Percentiles rank a stretch among this genome's conserved stretches.
Evolutionary conservation across 2,113 vertebrate species (phyloP).

Genomic region (Nycticebus coucang): DNA sequence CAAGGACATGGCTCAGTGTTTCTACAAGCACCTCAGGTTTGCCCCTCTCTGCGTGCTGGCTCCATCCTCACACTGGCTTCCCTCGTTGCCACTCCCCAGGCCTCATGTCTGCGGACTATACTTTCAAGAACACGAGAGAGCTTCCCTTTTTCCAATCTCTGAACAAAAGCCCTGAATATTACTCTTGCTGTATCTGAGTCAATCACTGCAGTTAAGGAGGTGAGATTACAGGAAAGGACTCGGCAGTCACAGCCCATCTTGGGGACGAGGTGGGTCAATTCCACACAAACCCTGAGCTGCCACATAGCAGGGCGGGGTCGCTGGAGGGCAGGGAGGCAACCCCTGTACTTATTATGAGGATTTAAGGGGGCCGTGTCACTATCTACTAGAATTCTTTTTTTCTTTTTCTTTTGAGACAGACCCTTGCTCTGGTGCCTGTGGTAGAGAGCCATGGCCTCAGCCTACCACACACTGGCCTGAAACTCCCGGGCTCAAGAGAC

Average conservation of each 20-base stretch:
- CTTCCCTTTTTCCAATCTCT: background rate
- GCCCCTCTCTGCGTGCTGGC: background rate
- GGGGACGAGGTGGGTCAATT: background rate
- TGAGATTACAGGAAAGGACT: background rate
- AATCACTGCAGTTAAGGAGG: background rate
- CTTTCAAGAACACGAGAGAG: background rate
- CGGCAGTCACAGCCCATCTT: background rate
- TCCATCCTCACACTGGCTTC: background rate
- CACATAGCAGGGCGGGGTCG: background rate
- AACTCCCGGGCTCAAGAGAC: too few species aligned
- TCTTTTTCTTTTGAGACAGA: too few species aligned
- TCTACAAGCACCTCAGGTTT: background rate
- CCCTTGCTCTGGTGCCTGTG: too few species aligned
- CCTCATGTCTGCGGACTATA: background rate
- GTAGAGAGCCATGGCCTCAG: too few species aligned
- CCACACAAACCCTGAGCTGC: background rate
- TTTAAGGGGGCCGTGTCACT: background rate
- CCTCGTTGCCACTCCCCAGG: background rate
- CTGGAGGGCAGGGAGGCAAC: background rate
- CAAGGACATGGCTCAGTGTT: background rate
- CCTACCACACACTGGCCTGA: too few species aligned
- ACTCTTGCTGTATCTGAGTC: background rate
- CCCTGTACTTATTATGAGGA: background rate
- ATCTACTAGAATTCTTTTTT: background rate
- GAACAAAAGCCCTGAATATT: background rate